These are phyloP conservation scores for Crematogaster levior DNA, from an alignment of 2,888 invertebrate species.

Conservation along the genomic window DNA sequence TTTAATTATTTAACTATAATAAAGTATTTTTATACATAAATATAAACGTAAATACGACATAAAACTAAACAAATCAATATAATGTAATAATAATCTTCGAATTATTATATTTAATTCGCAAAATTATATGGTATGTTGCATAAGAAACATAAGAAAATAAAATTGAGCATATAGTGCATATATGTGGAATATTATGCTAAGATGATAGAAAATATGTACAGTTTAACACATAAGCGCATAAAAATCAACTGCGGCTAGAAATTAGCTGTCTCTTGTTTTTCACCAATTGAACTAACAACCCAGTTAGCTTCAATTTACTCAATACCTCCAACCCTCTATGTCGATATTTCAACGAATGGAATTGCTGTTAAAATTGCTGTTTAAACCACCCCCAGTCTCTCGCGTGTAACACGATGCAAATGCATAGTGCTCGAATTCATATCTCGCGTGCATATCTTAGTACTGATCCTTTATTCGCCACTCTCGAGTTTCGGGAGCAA, in stretches of 20 bases:
- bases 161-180: not conserved
- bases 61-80: not conserved
- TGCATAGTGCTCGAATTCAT: not conserved
- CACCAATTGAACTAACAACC: not conserved
- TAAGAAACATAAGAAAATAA: not conserved
- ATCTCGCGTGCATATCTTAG: conserved; percentile 37
- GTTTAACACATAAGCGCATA: not conserved
- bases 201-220: not conserved
- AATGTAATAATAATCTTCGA: not conserved
- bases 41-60: not conserved
- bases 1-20: not conserved
- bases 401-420: conserved; percentile 40
- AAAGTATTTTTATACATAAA: not conserved
- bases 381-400: conserved; percentile 5
- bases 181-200: not conserved
- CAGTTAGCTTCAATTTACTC: conserved; percentile 18
- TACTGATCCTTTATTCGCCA: conserved; percentile 15
- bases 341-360: no score
- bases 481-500: conserved; percentile 29
- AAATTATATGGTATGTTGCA: not conserved
- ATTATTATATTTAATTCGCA: not conserved
- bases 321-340: not conserved
- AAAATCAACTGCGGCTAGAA: not conserved
- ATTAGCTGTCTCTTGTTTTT: conserved; percentile 11
- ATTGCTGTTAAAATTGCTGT: not conserved